Base-by-base conservation (phyloP, 2,888 invertebrate genomes). In the Tachina lurida region DNA sequence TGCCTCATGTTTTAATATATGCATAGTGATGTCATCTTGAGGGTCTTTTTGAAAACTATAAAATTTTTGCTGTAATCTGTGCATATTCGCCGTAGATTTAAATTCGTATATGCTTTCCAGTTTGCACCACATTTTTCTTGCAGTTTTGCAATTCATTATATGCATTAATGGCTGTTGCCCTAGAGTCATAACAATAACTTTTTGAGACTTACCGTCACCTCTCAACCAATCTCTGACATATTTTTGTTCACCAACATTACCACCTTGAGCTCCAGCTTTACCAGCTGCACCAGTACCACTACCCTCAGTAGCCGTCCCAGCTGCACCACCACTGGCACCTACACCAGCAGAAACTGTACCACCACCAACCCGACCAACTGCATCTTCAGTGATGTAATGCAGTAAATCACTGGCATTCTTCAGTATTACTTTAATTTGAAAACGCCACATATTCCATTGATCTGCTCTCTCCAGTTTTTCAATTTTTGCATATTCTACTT, bases 41-140 rank as follows among this genome's bases (percentile, higher is more conserved):
- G 81, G 68, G 60, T 87, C 84, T 52, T 78, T 87, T 65, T 75
- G 47, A n/a, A n/a, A n/a, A n/a, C n/a, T n/a, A n/a, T n/a, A n/a
- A 63, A 89, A 88, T 75, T 82, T 74, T 67, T 88, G 87, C 60
- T 87, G 88, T 10, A 88, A 56, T 17, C 87, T 76, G 22, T 81
- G 84, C 3, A 85, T 70, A 54, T 67, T 86, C 2, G 79, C 68
- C 45, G 62, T 83, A 73, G 60, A 68, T 45, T 77, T 84, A n/a
- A 67, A 71, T 65, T 86, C 83, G 17, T n/a, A n/a, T 83, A 86
- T 15, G 54, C 65, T 67, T 49, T 86, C 68, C 10, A 83, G 58
- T 62, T 83, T 86, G 17, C 74, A 52, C 79, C 79, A 86, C 71
- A 83, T 86, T 56, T 83, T 60, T 31, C 67, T 76, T 19, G 79